Evolutionary conservation across 2,888 invertebrate genomes (phyloP).

Genomic region (Oxycera nigricornis): DNA sequence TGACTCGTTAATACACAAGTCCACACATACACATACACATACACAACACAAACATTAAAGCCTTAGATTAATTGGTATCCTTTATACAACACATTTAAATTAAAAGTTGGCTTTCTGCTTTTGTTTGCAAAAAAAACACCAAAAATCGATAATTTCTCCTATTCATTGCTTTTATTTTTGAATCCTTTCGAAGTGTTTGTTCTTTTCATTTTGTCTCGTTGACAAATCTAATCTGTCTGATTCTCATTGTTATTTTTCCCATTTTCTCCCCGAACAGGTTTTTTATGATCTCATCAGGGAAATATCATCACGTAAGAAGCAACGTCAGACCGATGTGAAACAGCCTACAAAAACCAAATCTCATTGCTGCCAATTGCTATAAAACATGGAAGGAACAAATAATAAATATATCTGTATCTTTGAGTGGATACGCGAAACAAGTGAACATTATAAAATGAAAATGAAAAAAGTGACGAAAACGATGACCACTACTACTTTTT

Average conservation of each 20-base stretch:
- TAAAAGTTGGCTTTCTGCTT: conserved; percentile 39
- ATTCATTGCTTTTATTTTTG: conserved; percentile 27
- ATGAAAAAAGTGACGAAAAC: conserved; percentile 3
- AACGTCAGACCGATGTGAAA: conserved; percentile 61
- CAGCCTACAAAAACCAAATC: conserved; percentile 61
- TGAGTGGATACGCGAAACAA: not conserved
- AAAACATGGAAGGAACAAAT: conserved; percentile 51
- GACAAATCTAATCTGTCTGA: not conserved
- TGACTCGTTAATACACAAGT: conserved; percentile 2
- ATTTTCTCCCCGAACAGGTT: conserved; percentile 53
- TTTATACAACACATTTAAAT: not conserved
- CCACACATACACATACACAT: not conserved
- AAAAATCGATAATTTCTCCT: not conserved
- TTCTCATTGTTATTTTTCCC: conserved; percentile 4
- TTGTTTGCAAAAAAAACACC: conserved; percentile 38
- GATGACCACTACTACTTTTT: not conserved
- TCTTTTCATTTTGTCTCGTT: conserved; percentile 8
- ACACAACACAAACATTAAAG: conserved; percentile 23
- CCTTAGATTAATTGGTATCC: not conserved
- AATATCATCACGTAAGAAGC: conserved; percentile 62
- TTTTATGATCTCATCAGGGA: conserved; percentile 64
- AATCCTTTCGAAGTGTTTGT: not conserved
- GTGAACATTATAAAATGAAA: not conserved
- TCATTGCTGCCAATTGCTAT: conserved; percentile 63
- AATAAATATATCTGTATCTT: conserved; percentile 1